These are phyloP conservation scores for Eidolon helvum DNA, from an alignment of 2,113 vertebrate species.

Conservation along the genomic window DNA sequence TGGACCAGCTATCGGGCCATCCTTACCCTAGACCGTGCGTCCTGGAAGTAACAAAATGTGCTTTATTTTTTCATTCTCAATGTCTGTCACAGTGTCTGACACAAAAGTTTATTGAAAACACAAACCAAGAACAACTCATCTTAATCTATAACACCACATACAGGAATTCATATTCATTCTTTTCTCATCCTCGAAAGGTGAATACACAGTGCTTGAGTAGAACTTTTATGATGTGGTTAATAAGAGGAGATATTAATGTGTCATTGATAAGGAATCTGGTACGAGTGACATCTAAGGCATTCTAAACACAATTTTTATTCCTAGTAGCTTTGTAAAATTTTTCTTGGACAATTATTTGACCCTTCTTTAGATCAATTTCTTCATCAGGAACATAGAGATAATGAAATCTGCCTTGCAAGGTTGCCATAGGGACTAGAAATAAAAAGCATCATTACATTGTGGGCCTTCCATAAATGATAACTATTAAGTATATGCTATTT, in stretches of 20 bases:
- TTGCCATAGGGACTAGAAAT: slow-evolving; percentile 62
- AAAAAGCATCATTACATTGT: slow-evolving; percentile 63
- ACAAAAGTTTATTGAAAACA: slow-evolving; percentile 8
- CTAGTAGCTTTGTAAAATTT: background rate
- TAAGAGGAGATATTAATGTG: background rate
- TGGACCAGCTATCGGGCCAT: background rate
- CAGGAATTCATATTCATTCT: background rate
- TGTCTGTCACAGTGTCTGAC: background rate
- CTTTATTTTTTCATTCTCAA: background rate
- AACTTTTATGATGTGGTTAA: background rate
- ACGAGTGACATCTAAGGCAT: background rate
- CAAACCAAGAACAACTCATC: background rate
- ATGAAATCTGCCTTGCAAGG: slow-evolving; percentile 58
- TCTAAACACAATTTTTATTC: background rate
- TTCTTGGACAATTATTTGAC: slow-evolving; percentile 37
- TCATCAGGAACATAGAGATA: slow-evolving; percentile 51
- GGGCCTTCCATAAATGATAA: slow-evolving; percentile 59
- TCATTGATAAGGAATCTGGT: background rate
- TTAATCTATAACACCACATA: background rate
- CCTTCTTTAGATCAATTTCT: slow-evolving; percentile 58
- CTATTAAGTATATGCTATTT: slow-evolving; percentile 68
- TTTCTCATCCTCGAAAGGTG: background rate
- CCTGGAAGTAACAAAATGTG: background rate
- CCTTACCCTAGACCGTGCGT: background rate
- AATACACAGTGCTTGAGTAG: background rate